Evolutionary conservation across 2,888 invertebrate species (phyloP), one percentile per base, ranked within the genome.

Genomic region (Lepas anatifera): DNA sequence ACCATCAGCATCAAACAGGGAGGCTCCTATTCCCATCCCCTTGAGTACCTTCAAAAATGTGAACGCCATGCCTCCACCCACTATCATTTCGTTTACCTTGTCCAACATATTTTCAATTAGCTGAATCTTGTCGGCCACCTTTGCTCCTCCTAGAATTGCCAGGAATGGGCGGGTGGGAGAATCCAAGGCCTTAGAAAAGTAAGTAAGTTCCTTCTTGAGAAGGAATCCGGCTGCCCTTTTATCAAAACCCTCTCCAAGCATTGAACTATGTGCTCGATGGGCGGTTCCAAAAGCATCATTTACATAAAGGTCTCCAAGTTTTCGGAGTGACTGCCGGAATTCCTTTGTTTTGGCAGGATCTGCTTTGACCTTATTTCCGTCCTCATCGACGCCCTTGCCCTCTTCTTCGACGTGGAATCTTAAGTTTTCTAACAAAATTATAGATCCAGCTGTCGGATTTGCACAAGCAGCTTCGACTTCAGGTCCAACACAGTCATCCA

Each of bases 201-300:
- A 99, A 70, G 89, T 87, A n/a, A 99, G 83, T 80, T 99, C 99
- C 78, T 97, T 99, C 80, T 97, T 97, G 73, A 99, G 83, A 68
- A 99, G 84, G 80, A 98, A 93, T 68, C 99, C 99, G 75, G 95
- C 89, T 27, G 97, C 98, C 77, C 94, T 87, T 78, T 90, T 86
- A 0, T 90, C 89, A 77, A 90, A 94, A 67, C 95, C 91, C 80
- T 94, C 91, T 8, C 99, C 99, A 85, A 99, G 87, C 98, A 99
- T 99, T 0, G 98, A 98, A 78, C 96, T 88, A 78, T 92, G 91
- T 13, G 90, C 90, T 73, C 92, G 82, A 80, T 95, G 94, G 1
- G 92, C 93, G 66, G 95, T 95, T 77, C 99, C 99, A 82, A 99
- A 99, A 16, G 99, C 99, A 85, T 99, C 99, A 82, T 99, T 99